Evolutionary conservation across 2,888 invertebrate species (phyloP), one percentile per base, ranked within the genome.

Genomic region (Rhorus exstirpatorius): DNA sequence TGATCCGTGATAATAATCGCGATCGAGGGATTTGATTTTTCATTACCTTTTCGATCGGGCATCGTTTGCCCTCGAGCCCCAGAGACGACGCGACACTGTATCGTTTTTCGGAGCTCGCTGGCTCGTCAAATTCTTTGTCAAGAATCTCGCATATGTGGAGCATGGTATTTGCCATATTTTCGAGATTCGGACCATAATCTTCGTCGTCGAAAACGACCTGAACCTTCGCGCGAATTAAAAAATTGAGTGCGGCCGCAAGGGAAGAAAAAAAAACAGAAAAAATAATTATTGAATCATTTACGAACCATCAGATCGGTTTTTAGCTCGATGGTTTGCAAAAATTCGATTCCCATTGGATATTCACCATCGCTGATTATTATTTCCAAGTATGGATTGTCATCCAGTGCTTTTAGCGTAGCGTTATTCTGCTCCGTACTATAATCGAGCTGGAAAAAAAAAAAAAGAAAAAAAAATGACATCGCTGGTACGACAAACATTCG

Each of bases 121-220:
- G 74, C 4, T 82, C 19, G 8, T 44, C 38, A 10, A 76, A 55
- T 12, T 71, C 72, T 8, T 26, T 79, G n/a, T 81, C 55, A 1
- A 85, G 75, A 8, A 83, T 53, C 1, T 75, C 68, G 65, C 85
- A 85, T 7, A 85, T 19, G 12, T 80, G 79, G 17, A 76, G 61
- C 24, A 38, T 60, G 0, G 26, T 68, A 2, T 41, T 38, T 17
- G 68, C 46, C 14, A 41, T 53, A 3, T 35, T 67, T 35, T 53
- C n/a, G 6, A 31, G 21, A 49, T 70, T n/a, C 14, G 72, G 17
- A 2, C 61, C 44, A 35, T 46, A 67, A 14, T 44, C 24, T 0
- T 63, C 72, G 10, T 71, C 24, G 12, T 17, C 60, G 38, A 77
- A 76, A 51, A 78, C 55, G 14, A 81, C 58, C 14, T 76, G 65